These are phyloP conservation scores for Digitonthophagus gazella DNA, from an alignment of 2,888 invertebrate genomes.

Conservation along the genomic window DNA sequence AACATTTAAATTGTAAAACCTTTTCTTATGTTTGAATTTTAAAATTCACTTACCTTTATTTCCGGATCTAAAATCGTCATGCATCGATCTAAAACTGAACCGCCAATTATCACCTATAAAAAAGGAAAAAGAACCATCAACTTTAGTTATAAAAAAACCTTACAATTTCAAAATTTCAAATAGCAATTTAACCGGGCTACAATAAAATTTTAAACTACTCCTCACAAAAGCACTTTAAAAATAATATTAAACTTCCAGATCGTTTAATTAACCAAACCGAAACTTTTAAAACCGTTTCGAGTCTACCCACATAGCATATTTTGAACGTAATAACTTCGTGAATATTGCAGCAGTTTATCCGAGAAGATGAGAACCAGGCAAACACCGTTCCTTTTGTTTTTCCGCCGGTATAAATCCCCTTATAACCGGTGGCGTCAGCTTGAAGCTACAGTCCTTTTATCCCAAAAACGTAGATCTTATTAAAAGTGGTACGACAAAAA, in stretches of 20 bases:
- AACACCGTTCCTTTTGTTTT: neutral
- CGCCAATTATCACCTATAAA: slow-evolving; percentile 69
- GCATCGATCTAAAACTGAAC: slow-evolving; percentile 72
- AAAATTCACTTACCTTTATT: slow-evolving; percentile 61
- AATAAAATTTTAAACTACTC: neutral
- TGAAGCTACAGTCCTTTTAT: neutral
- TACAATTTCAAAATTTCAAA: neutral
- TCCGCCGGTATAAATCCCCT: neutral
- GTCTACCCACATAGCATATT: neutral
- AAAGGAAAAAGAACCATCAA: neutral
- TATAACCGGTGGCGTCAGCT: neutral
- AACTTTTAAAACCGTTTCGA: neutral
- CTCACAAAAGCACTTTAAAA: neutral
- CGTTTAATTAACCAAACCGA: neutral
- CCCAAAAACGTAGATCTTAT: neutral
- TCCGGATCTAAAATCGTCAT: slow-evolving; percentile 61
- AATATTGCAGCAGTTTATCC: neutral
- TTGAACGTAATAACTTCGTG: neutral
- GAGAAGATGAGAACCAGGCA: neutral
- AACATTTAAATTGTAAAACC: no score
- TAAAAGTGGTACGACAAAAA: neutral
- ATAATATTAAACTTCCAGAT: neutral
- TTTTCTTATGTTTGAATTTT: neutral
- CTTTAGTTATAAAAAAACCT: neutral
- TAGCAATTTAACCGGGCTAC: no score